These are phyloP conservation scores for Lepidonotus clava DNA, from an alignment of 2,888 invertebrate genomes.

Conservation along the genomic window DNA sequence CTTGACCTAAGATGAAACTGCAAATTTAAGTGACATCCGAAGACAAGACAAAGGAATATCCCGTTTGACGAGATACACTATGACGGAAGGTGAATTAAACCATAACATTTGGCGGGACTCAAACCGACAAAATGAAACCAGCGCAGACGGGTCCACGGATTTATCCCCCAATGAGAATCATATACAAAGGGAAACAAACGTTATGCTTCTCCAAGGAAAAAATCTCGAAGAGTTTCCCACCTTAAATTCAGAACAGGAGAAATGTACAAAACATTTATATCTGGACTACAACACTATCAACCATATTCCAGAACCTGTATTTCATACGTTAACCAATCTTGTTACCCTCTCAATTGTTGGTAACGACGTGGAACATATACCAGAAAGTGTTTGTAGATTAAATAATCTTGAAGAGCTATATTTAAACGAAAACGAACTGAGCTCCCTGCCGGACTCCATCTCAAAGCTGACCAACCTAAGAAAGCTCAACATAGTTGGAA, in stretches of 20 bases:
- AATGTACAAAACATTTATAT: slow-evolving; percentile 21
- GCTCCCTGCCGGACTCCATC: slow-evolving; percentile 66
- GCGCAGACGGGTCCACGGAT: too few species aligned
- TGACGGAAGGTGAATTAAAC: too few species aligned
- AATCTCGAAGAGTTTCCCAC: background rate
- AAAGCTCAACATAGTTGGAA: slow-evolving; percentile 46
- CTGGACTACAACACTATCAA: slow-evolving; percentile 52
- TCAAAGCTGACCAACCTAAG: slow-evolving; percentile 62
- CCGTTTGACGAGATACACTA: too few species aligned
- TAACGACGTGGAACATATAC: slow-evolving; percentile 68
- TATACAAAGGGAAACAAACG: too few species aligned
- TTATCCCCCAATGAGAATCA: too few species aligned
- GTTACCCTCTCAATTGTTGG: slow-evolving; percentile 70
- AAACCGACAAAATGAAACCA: too few species aligned
- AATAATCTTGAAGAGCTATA: slow-evolving; percentile 66
- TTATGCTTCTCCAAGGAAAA: background rate
- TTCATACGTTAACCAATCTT: slow-evolving; percentile 62
- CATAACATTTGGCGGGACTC: too few species aligned
- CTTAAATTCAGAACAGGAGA: background rate
- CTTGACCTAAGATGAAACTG: too few species aligned
- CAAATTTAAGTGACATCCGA: too few species aligned
- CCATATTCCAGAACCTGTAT: background rate
- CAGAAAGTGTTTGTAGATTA: slow-evolving; percentile 66
- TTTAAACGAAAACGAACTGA: slow-evolving; percentile 70
- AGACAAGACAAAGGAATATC: too few species aligned